Evolutionary conservation across 2,888 invertebrate genomes (phyloP).

Genomic region (Melieria omissa): DNA sequence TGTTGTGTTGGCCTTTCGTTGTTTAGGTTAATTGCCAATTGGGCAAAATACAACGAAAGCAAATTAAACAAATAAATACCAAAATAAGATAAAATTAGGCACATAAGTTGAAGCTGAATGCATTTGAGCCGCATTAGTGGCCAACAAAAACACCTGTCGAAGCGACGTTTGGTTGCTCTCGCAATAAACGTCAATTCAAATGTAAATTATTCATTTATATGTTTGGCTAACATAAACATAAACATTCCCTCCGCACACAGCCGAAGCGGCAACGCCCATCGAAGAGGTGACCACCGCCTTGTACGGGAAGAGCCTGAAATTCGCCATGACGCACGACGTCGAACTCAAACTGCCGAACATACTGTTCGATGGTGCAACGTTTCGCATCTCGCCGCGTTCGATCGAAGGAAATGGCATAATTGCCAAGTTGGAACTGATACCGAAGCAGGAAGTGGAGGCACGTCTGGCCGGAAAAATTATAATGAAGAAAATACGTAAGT

Average conservation of each 20-base stretch:
- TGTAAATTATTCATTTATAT: background rate
- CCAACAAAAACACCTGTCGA: too few species aligned
- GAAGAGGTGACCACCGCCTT: constrained; percentile 81
- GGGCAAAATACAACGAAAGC: background rate
- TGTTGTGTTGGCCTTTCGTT: too few species aligned
- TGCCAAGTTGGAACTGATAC: constrained; percentile 78
- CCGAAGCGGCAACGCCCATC: constrained; percentile 70
- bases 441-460: constrained; percentile 67
- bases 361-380: constrained; percentile 78
- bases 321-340: constrained; percentile 82
- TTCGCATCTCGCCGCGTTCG: constrained; percentile 79
- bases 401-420: constrained; percentile 80
- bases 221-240: background rate
- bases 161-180: too few species aligned
- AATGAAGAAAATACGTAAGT: constrained; percentile 65
- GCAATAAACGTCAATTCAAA: background rate
- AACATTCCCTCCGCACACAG: constrained; percentile 15
- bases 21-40: background rate
- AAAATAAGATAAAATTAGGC: too few species aligned
- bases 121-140: too few species aligned
- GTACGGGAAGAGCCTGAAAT: constrained; percentile 77
- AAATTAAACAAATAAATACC: too few species aligned
- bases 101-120: too few species aligned
- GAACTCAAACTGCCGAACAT: constrained; percentile 78
- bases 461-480: constrained; percentile 73